Conservation (phyloP, 2,797 vertebrate genomes). For the Melopsittacus undulatus region DNA sequence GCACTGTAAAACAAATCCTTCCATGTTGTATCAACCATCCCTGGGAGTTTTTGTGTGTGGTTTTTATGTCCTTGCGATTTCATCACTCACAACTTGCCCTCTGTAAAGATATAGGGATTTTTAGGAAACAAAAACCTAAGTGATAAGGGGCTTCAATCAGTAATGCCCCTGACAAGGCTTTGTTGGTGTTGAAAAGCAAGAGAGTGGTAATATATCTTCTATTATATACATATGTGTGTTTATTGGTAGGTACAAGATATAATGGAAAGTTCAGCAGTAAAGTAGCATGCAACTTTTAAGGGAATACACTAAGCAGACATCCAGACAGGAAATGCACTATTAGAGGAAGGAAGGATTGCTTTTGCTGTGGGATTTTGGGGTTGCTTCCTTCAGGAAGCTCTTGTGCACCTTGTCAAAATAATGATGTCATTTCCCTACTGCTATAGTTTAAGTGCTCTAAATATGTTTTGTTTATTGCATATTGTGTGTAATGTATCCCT, state of each 20-base stretch:
- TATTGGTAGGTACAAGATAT: background rate
- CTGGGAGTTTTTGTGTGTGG: background rate
- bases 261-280: background rate
- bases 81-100: background rate
- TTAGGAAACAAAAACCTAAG: background rate
- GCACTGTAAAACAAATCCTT: background rate
- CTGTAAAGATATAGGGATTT: background rate
- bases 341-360: slow-evolving; percentile 12
- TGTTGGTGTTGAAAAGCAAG: background rate
- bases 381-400: background rate
- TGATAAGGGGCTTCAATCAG: background rate
- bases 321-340: background rate
- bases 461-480: background rate
- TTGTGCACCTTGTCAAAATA: background rate
- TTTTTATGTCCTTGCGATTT: background rate
- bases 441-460: background rate
- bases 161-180: background rate
- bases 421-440: background rate
- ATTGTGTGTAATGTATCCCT: background rate
- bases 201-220: background rate
- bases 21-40: background rate
- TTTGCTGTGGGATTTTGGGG: background rate
- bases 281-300: background rate
- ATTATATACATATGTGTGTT: background rate
- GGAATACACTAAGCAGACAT: background rate